These are phyloP conservation scores for Microcebus lehilahytsara DNA, from an alignment of 2,113 vertebrate genomes.

Conservation along the genomic window DNA sequence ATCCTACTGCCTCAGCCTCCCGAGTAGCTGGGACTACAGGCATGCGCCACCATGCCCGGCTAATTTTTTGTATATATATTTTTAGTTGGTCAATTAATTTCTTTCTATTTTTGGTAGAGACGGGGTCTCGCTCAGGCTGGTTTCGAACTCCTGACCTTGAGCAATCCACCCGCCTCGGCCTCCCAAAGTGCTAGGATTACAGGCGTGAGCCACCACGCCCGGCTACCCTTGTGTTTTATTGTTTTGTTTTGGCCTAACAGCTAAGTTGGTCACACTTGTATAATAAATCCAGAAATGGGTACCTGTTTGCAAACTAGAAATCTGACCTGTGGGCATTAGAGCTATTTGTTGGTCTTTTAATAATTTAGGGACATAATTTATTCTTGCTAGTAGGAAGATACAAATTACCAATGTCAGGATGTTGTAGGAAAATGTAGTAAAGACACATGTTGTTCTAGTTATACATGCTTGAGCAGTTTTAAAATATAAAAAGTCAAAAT, in stretches of 20 bases:
- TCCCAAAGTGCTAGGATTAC: too few relatives aligned
- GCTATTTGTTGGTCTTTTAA: neutral
- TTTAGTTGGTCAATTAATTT: too few relatives aligned
- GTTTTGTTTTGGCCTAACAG: neutral
- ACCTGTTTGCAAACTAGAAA: constrained; percentile 52
- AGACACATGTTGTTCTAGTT: neutral
- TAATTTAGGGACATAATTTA: constrained; percentile 47
- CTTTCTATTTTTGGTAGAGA: too few relatives aligned
- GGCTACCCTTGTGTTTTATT: too few relatives aligned
- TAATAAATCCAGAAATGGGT: neutral
- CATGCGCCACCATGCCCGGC: too few relatives aligned
- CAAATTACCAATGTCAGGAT: neutral
- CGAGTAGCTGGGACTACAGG: too few relatives aligned
- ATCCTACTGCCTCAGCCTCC: too few relatives aligned
- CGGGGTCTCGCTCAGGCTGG: too few relatives aligned
- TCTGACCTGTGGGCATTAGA: constrained; percentile 59
- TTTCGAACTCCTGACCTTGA: too few relatives aligned
- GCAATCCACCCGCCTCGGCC: too few relatives aligned
- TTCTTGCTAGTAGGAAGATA: neutral
- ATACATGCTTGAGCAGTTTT: neutral
- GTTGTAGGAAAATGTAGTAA: neutral
- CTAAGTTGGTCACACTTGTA: neutral
- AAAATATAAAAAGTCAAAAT: constrained; percentile 39
- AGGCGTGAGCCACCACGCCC: too few relatives aligned
- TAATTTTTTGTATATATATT: too few relatives aligned